Base-by-base conservation (phyloP, 2,888 invertebrate species). In the Syrista parreyssii region DNA sequence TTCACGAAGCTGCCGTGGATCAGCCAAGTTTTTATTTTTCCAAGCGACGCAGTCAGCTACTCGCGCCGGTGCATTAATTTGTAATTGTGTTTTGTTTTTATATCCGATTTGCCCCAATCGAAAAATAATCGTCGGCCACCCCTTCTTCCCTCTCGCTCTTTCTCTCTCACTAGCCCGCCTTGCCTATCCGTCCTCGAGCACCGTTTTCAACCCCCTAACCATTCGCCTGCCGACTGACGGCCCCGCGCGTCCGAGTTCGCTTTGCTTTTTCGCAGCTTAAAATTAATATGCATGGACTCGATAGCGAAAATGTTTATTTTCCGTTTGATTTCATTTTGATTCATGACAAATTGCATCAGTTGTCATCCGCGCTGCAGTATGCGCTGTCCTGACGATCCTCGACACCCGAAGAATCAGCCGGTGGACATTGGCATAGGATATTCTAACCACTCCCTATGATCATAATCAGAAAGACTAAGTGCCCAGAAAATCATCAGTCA, bases 231-330 rank as follows among this genome's bases (percentile, higher is more conserved):
- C 55, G 23, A 55, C 23, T 23, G 55, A 9, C 23, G 40, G 23
- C 55, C 23, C 55, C 23, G 55, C 71, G 71, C 23, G 12, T 33
- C 68, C 78, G 79, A 78, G 81, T 81, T 80, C 82, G 83, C 81
- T 85, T 88, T 85, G 88, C 86, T 89, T 90, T 90, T 90, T 89
- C 87, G 86, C 84, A 88, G 90, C 90, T 91, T 89, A 89, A 90
- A 90, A 91, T 91, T 91, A 91, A 91, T 90, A 91, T 91, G 91
- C 90, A 91, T 91, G 90, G 88, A 86, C 82, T 86, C 84, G 86
- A 86, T 87, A 84, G 87, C 84, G 86, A 83, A 88, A 90, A 87
- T 89, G 90, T 91, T 91, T 91, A 90, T 90, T 90, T 90, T 89
- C 82, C 82, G 89, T 88, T 90, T 89, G 89, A 90, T 91, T 91